Percentiles rank a stretch among this genome's conserved stretches.
Conservation (phyloP, 2,888 invertebrate species). For the Idaea aversata region DNA sequence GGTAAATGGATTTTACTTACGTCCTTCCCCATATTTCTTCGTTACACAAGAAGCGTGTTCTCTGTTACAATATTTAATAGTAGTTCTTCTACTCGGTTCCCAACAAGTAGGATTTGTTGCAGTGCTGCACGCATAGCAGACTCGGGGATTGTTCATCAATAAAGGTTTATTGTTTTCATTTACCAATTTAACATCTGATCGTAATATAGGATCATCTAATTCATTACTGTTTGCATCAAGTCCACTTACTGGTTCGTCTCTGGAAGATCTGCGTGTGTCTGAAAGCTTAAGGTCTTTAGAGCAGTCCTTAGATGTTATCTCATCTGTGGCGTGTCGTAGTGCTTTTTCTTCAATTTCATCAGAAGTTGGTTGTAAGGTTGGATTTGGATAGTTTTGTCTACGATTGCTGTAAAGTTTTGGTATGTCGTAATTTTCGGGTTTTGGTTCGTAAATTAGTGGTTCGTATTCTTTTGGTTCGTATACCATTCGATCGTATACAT, state of each 20-base stretch:
- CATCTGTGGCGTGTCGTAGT: neutral
- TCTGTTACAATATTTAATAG: constrained; percentile 59
- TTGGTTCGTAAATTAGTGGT: neutral
- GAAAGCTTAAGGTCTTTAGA: neutral
- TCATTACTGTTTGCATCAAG: neutral
- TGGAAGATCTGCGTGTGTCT: neutral
- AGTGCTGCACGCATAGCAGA: constrained; percentile 64
- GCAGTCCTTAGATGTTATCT: neutral
- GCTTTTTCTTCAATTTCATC: neutral
- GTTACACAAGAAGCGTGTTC: constrained; percentile 54
- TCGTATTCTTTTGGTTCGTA: neutral
- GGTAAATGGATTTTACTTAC: constrained; percentile 35
- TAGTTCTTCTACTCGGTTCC: constrained; percentile 52
- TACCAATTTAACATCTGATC: constrained; percentile 26
- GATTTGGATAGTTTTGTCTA: neutral
- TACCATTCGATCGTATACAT: neutral
- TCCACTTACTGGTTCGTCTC: neutral
- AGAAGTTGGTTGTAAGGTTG: neutral
- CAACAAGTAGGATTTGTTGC: constrained; percentile 53
- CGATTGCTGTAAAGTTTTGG: neutral
- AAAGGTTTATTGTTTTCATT: neutral
- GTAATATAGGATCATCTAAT: constrained; percentile 11
- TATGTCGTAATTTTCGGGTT: neutral
- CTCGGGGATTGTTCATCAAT: constrained; percentile 41
- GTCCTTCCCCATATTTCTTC: constrained; percentile 45